Base-by-base conservation (phyloP, 2,888 invertebrate genomes). In the Apamea crenata region DNA sequence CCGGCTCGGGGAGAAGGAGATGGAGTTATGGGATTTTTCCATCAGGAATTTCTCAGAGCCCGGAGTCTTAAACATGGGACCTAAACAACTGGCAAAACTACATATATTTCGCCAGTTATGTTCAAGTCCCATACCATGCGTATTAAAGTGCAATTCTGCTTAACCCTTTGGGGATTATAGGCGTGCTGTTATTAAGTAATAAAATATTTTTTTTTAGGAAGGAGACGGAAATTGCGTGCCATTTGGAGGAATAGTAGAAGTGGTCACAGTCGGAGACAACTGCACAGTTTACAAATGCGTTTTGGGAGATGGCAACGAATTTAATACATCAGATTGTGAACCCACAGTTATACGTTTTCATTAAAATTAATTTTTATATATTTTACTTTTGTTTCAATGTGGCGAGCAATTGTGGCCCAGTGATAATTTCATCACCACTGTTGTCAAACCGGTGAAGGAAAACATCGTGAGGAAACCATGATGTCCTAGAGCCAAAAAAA, bases 211-310 rank as follows among this genome's bases (percentile, higher is more conserved):
- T 66, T 80, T 80, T 67, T 77, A 80, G 80, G 78, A 67, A 44
- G 80, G 66, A 32, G 83, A 67, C 3, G 78, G 50, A 36, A 77
- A 44, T 5, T 80, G 80, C 32, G 0, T 53, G 18, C 16, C 6
- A 18, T 80, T 53, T 59, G 80, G 80, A 32, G 80, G 80, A 67
- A 18, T 61, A 44, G 40, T 76, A n/a, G 56, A 80, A 32, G 59
- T 78, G 40, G 83, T 77, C 50, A 59, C 32, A 18, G n/a, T 59
- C 16, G 21, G 4, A 18, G 1, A 12, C 2, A 80, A 80, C 50
- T 80, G 80, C 66, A 83, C 59, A 12, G 25, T 80, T 36, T 80
- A 80, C 59, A 80, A 80, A 78, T 80, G 80, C 18, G 5, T 67
- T 67, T 44, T 80, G 0, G 21, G 2, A 61, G 67, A 80, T 44